These are phyloP conservation scores for Oreochromis spilurus DNA, from an alignment of 2,113 vertebrate species.

Conservation along the genomic window DNA sequence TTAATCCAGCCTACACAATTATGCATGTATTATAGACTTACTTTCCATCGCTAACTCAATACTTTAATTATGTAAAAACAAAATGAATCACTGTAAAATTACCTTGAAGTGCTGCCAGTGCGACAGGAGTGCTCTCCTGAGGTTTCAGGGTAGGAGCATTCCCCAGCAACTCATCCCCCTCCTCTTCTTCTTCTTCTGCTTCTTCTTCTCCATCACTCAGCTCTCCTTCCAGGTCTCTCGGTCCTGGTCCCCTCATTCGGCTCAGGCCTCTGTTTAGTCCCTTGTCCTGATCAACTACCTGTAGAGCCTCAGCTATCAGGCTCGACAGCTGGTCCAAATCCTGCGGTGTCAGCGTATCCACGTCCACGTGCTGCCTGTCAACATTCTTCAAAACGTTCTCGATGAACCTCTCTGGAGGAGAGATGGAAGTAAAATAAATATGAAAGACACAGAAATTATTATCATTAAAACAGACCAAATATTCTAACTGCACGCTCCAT, in stretches of 20 bases:
- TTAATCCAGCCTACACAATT: not conserved
- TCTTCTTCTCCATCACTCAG: not conserved
- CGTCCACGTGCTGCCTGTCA: constrained; percentile 70
- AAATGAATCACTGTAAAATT: not conserved
- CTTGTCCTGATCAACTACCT: constrained; percentile 57
- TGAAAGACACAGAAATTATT: not conserved
- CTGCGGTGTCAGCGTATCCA: constrained; percentile 68
- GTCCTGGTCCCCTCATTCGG: constrained; percentile 12
- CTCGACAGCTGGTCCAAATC: constrained; percentile 77
- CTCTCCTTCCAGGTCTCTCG: constrained; percentile 38
- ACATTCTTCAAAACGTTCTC: constrained; percentile 79
- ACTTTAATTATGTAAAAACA: constrained; percentile 1
- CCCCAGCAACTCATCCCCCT: constrained; percentile 5
- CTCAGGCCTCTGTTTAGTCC: not conserved
- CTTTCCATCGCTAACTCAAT: not conserved
- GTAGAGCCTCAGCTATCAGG: constrained; percentile 72
- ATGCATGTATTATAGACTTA: not conserved
- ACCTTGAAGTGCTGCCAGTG: constrained; percentile 37
- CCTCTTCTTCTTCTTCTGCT: not conserved
- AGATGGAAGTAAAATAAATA: not conserved
- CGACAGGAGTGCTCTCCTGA: not conserved
- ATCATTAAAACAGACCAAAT: not conserved
- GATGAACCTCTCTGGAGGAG: constrained; percentile 76
- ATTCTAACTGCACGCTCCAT: not conserved
- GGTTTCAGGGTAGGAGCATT: constrained; percentile 12